Base-by-base conservation (phyloP, 1,140 invertebrate species). In the Cardiocondyla obscurior region DNA sequence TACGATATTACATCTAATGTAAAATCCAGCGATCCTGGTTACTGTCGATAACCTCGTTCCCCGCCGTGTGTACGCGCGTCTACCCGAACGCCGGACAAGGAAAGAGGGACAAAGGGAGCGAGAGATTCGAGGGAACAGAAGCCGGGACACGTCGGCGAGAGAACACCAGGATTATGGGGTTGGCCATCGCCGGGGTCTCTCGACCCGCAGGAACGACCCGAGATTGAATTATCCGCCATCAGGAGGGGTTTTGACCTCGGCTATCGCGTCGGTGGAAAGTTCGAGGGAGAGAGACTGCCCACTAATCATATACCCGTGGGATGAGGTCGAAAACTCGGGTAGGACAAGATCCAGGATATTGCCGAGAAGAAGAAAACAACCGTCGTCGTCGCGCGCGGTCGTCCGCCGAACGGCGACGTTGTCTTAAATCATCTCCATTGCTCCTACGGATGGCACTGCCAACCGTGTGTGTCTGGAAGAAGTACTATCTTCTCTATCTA, bases 171-270 rank as follows among this genome's bases (percentile, higher is more conserved):
- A 88, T 91, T 90, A 90, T 86, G 81, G 83, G 88, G 67, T 77
- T 79, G 85, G 39, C 58, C 85, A 83, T 82, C 82, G 67, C 42
- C 64, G 62, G 69, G 69, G 58, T 87, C 85, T 77, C 72, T 77
- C 58, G 82, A 83, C 69, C 76, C 67, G 42, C 79, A 79, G 67
- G 87, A 88, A 88, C 85, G 83, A 81, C 84, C 85, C 85, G 81
- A 86, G 90, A 93, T 93, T 92, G 92, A 93, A 93, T 93, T 92
- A 92, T 92, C 91, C 82, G 81, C 72, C 86, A 88, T 89, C 82
- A 76, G 69, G 67, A 77, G 72, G 83, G 85, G 85, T 84, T 82
- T 88, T 82, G 88, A 90, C 89, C 89, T 88, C 85, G 60, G 74
- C 76, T 72, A 85, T 87, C 83, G 85, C 79, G 83, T 74, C 36